These are phyloP conservation scores for Hypolimnas misippus DNA, from an alignment of 2,888 invertebrate genomes.

Conservation along the genomic window DNA sequence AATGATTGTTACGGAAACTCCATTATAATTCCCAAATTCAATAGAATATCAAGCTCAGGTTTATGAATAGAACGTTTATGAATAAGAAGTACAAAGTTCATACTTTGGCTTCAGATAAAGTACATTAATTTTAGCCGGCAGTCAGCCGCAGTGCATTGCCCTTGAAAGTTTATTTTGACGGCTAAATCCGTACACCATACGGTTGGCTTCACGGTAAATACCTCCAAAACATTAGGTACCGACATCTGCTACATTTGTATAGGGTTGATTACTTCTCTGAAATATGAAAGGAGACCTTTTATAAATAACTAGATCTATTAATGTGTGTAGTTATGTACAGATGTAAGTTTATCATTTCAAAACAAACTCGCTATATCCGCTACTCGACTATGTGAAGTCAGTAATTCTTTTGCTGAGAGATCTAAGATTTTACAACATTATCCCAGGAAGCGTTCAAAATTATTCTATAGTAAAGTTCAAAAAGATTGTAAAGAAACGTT, in stretches of 20 bases:
- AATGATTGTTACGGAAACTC: background rate
- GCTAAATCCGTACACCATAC: constrained; percentile 43
- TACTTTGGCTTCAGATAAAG: constrained; percentile 24
- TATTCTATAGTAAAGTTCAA: no score
- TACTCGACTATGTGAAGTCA: no score
- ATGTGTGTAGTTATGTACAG: no score
- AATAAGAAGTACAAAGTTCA: constrained; percentile 31
- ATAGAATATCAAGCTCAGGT: constrained; percentile 9
- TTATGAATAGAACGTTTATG: constrained; percentile 23
- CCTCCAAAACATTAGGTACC: constrained; percentile 30
- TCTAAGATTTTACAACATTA: no score
- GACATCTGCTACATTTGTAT: constrained; percentile 28
- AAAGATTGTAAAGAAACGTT: no score
- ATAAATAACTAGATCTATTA: background rate
- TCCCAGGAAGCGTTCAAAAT: no score
- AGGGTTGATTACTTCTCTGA: constrained; percentile 25
- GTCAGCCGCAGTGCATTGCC: constrained; percentile 45
- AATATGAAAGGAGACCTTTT: background rate
- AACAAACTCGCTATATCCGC: no score
- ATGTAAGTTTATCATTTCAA: background rate
- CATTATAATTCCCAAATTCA: constrained; percentile 5
- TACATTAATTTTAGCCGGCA: constrained; percentile 36
- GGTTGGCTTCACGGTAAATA: constrained; percentile 34
- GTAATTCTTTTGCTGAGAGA: no score
- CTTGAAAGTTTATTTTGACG: constrained; percentile 50